Evolutionary conservation across 2,888 invertebrate genomes (phyloP).

Genomic region (Plemyria rubiginata): DNA sequence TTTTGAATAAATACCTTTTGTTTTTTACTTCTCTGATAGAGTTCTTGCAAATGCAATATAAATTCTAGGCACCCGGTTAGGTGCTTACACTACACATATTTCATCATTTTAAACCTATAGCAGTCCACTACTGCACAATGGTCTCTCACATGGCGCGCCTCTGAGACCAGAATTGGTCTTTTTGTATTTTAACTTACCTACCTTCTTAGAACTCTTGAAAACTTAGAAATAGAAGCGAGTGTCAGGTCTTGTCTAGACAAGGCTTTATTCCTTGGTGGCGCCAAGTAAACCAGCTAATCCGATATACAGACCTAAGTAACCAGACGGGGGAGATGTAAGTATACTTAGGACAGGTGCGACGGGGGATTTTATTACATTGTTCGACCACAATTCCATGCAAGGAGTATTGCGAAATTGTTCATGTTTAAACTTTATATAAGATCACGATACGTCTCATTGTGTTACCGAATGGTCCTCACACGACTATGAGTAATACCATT

Average conservation of each 20-base stretch:
- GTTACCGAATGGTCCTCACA: background rate
- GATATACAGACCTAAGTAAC: constrained; percentile 45
- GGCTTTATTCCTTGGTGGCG: constrained; percentile 40
- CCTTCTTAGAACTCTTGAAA: no score
- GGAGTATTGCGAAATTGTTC: constrained; percentile 32
- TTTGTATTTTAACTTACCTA: no score
- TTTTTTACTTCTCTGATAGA: no score
- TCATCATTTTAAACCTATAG: no score
- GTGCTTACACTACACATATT: no score
- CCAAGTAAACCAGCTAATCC: constrained; percentile 46
- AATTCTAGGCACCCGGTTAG: no score
- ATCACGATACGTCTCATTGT: constrained; percentile 25
- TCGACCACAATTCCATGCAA: constrained; percentile 37
- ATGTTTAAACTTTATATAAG: constrained; percentile 31
- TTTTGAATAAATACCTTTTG: no score
- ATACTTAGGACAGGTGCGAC: constrained; percentile 34
- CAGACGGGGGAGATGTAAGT: constrained; percentile 34
- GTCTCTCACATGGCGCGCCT: no score
- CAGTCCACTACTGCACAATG: no score
- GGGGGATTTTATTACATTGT: constrained; percentile 46
- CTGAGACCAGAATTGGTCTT: no score
- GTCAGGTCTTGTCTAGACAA: constrained; percentile 44
- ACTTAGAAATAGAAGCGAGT: background rate
- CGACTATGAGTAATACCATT: constrained; percentile 27
- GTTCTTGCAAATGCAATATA: no score